Conservation (phyloP, 2,888 invertebrate genomes). For the Cheilosia pagana region DNA sequence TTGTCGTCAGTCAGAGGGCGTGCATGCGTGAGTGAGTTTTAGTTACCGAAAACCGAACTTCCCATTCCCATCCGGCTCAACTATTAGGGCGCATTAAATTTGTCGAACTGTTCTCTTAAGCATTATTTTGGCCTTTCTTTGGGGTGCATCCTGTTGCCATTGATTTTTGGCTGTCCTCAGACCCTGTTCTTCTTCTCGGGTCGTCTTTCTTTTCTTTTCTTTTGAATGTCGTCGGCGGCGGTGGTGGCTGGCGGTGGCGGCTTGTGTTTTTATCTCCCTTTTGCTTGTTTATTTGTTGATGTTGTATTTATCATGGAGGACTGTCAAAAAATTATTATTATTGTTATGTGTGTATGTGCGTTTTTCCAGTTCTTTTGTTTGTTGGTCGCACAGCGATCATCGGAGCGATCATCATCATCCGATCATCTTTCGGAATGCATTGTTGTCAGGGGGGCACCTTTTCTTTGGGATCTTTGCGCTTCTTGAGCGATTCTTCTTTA, state of each 20-base stretch:
- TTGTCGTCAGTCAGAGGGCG: slow-evolving; percentile 70
- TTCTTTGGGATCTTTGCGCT: slow-evolving; percentile 61
- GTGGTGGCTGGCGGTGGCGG: slow-evolving; percentile 30
- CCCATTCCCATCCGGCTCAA: neutral
- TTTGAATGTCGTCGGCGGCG: slow-evolving; percentile 13
- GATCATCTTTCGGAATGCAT: slow-evolving; percentile 72
- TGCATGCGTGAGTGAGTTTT: slow-evolving; percentile 50
- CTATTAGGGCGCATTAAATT: slow-evolving; percentile 60
- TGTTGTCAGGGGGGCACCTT: slow-evolving; percentile 73
- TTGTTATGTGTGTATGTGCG: slow-evolving; percentile 59
- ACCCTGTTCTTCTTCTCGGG: slow-evolving; percentile 27
- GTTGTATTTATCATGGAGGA: slow-evolving; percentile 65
- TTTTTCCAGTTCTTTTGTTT: slow-evolving; percentile 72
- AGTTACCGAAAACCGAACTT: slow-evolving; percentile 3
- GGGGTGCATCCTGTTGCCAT: slow-evolving; percentile 69
- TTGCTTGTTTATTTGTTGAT: slow-evolving; percentile 70
- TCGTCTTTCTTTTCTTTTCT: slow-evolving; percentile 1
- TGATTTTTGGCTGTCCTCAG: slow-evolving; percentile 21
- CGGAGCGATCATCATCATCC: slow-evolving; percentile 73
- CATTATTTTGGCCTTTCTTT: slow-evolving; percentile 7
- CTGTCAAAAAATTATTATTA: slow-evolving; percentile 68
- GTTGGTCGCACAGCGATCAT: slow-evolving; percentile 70
- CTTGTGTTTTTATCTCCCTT: slow-evolving; percentile 43
- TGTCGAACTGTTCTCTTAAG: slow-evolving; percentile 51
- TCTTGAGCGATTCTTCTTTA: slow-evolving; percentile 34